Evolutionary conservation across 2,888 invertebrate species (phyloP).

Genomic region (Lasioglossum oenotherae): DNA sequence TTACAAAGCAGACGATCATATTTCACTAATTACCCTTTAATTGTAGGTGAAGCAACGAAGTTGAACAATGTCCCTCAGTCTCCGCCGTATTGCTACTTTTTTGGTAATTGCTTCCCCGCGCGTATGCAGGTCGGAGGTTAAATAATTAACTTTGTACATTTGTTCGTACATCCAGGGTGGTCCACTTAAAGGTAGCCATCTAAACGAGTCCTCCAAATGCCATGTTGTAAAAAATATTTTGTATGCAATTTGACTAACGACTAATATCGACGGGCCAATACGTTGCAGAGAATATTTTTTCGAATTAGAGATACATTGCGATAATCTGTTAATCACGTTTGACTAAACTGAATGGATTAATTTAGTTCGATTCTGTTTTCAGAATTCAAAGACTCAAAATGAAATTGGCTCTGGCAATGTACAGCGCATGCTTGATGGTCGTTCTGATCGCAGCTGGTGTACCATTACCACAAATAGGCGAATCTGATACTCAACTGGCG

Average conservation of each 20-base stretch:
- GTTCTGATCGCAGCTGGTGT: slow-evolving; percentile 34
- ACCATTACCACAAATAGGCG: slow-evolving; percentile 53
- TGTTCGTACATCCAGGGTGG: no score
- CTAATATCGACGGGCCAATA: no score
- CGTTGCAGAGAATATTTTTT: no score
- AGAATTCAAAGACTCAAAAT: slow-evolving; percentile 23
- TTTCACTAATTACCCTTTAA: slow-evolving; percentile 14
- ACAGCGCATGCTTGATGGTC: slow-evolving; percentile 33
- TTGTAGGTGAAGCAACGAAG: background rate
- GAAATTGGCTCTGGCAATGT: slow-evolving; percentile 22
- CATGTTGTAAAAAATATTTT: no score
- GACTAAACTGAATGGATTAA: background rate
- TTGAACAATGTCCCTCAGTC: background rate
- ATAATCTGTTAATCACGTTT: no score
- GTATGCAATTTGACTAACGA: no score
- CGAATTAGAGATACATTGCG: no score
- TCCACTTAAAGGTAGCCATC: no score
- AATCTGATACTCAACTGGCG: slow-evolving; percentile 32
- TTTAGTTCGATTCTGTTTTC: slow-evolving; percentile 7
- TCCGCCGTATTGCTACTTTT: no score
- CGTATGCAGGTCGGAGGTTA: background rate
- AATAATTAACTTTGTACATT: background rate
- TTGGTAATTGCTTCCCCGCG: background rate
- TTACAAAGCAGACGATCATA: background rate
- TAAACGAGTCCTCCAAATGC: no score